Conservation (phyloP, 2,113 vertebrate species). For the Elephantulus edwardii region DNA sequence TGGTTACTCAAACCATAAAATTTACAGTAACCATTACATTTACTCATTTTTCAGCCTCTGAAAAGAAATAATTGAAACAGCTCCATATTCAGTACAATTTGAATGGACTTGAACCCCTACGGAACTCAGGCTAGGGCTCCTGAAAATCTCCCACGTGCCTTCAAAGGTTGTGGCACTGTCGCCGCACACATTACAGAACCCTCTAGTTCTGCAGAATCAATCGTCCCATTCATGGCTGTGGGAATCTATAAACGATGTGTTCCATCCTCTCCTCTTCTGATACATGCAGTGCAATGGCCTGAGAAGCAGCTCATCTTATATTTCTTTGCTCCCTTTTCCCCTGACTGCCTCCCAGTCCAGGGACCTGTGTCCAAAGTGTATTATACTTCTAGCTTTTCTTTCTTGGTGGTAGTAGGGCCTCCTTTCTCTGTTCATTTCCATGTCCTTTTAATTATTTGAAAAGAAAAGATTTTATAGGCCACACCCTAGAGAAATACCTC, state of each 20-base stretch:
- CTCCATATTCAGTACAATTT: background rate
- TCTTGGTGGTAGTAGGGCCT: too few relatives aligned
- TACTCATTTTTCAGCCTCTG: background rate
- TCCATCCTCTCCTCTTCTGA: background rate
- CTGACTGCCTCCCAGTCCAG: background rate
- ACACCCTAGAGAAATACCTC: too few relatives aligned
- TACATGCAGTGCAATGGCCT: background rate
- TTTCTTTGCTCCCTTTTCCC: background rate
- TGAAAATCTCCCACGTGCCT: background rate
- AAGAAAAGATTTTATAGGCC: too few relatives aligned
- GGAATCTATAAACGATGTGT: background rate
- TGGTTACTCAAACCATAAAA: background rate
- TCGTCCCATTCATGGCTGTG: too few relatives aligned
- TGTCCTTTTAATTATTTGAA: too few relatives aligned
- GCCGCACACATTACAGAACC: background rate
- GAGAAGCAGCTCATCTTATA: background rate
- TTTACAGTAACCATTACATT: background rate
- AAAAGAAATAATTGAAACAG: slow-evolving; percentile 39
- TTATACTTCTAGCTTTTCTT: too few relatives aligned
- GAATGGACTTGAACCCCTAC: background rate
- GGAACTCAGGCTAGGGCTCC: background rate
- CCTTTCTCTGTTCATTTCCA: too few relatives aligned
- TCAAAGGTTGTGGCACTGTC: background rate
- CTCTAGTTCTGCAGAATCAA: background rate
- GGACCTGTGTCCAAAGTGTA: too few relatives aligned